Evolutionary conservation across 1,140 invertebrate species (phyloP).

Genomic region (Monomorium pharaonis): DNA sequence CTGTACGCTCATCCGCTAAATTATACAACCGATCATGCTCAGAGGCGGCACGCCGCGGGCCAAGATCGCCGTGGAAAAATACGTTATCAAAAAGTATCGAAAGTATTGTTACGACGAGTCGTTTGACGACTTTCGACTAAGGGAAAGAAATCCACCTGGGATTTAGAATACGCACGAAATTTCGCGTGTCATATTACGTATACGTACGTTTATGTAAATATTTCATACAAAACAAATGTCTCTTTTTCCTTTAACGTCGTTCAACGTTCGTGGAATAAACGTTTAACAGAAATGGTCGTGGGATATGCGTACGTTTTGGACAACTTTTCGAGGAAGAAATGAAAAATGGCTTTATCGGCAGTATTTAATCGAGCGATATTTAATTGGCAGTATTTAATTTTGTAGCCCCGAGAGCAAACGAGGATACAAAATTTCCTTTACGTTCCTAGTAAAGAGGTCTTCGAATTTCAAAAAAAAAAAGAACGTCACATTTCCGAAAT

Average conservation of each 20-base stretch:
- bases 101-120: constrained; percentile 16
- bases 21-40: constrained; percentile 66
- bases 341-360: background rate
- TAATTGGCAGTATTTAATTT: background rate
- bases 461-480: constrained; percentile 37
- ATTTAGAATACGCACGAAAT: background rate
- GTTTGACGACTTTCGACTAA: background rate
- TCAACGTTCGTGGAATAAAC: constrained; percentile 2
- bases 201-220: constrained; percentile 1
- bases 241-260: background rate
- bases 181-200: background rate
- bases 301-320: background rate
- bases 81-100: constrained; percentile 27
- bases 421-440: background rate
- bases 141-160: background rate
- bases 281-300: background rate
- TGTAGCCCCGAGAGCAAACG: background rate
- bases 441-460: background rate
- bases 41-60: constrained; percentile 43
- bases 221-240: constrained; percentile 12
- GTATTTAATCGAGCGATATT: constrained; percentile 10
- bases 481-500: constrained; percentile 2
- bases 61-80: background rate
- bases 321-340: background rate
- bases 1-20: constrained; percentile 61